phyloP scores from a whole-genome alignment of 2,113 vertebrate species.

The Saccopteryx leptura region DNA sequence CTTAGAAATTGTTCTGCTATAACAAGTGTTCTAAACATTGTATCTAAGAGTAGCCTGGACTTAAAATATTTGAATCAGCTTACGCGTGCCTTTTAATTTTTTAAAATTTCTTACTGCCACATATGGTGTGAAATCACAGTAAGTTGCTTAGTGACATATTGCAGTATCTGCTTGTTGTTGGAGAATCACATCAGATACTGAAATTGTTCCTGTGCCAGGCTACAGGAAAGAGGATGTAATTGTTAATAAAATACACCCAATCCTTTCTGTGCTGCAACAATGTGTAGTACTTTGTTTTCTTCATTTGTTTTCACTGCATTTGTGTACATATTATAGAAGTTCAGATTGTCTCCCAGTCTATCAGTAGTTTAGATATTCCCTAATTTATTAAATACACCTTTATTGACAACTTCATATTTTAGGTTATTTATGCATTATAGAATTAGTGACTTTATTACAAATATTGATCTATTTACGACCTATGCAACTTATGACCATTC shows the following conservation, averaged over 20 bases:
- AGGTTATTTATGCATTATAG: constrained; percentile 67
- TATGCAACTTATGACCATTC: too few species aligned
- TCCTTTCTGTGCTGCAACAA: constrained; percentile 63
- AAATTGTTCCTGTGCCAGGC: constrained; percentile 53
- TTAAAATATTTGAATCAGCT: constrained; percentile 57
- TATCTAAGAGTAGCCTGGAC: constrained; percentile 66
- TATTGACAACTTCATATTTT: constrained; percentile 63
- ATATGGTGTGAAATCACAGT: constrained; percentile 56
- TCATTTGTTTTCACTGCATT: constrained; percentile 67
- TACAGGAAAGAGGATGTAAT: constrained; percentile 48
- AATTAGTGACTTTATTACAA: constrained; percentile 1
- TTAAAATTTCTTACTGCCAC: constrained; percentile 48
- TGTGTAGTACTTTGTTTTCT: constrained; percentile 65
- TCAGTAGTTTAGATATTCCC: constrained; percentile 61
- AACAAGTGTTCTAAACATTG: constrained; percentile 66
- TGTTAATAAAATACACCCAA: constrained; percentile 10
- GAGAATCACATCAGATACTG: neutral
- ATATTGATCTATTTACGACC: too few species aligned
- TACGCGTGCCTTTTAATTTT: constrained; percentile 65
- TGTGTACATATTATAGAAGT: constrained; percentile 57
- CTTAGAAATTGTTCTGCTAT: constrained; percentile 66
- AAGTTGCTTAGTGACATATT: constrained; percentile 41
- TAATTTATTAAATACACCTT: constrained; percentile 71
- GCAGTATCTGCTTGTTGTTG: constrained; percentile 35
- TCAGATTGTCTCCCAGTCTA: constrained; percentile 7